These are phyloP conservation scores for Propithecus perrieri DNA, from an alignment of 2,797 vertebrate species.

Conservation along the genomic window DNA sequence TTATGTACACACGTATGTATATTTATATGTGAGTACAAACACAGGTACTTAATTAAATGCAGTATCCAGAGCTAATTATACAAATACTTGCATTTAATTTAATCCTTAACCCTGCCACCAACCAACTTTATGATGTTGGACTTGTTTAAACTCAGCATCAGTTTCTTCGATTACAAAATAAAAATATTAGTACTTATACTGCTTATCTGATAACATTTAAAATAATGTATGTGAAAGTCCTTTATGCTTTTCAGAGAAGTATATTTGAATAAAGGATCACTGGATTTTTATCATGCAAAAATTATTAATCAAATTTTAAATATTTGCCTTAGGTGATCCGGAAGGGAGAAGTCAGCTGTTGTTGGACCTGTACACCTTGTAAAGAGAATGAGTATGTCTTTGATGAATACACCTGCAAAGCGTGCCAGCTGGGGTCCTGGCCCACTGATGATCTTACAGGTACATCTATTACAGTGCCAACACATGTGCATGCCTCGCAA, in stretches of 20 bases:
- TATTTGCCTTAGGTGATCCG: constrained; percentile 93
- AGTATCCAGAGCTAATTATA: not conserved
- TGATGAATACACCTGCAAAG: constrained; percentile 97
- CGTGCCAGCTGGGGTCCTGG: constrained; percentile 97
- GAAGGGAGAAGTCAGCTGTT: constrained; percentile 99
- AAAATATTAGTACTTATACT: not conserved
- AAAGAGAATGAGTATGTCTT: constrained; percentile 98
- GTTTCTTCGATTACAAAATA: constrained; percentile 21
- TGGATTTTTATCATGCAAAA: not conserved
- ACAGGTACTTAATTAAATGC: not conserved
- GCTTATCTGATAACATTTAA: not conserved
- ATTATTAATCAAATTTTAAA: not conserved
- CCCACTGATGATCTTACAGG: constrained; percentile 95
- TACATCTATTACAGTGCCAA: constrained; percentile 76
- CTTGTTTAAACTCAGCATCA: not conserved
- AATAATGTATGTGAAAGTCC: not conserved
- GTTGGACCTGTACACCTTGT: constrained; percentile 98
- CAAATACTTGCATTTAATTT: not conserved
- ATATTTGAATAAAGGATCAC: not conserved
- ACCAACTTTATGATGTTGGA: not conserved
- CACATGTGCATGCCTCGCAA: not conserved
- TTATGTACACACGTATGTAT: not conserved
- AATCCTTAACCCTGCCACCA: not conserved
- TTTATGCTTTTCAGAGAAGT: not conserved
- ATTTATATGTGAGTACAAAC: not conserved